phyloP scores from a whole-genome alignment of 2,888 invertebrate genomes.

The Andrena minutula region DNA sequence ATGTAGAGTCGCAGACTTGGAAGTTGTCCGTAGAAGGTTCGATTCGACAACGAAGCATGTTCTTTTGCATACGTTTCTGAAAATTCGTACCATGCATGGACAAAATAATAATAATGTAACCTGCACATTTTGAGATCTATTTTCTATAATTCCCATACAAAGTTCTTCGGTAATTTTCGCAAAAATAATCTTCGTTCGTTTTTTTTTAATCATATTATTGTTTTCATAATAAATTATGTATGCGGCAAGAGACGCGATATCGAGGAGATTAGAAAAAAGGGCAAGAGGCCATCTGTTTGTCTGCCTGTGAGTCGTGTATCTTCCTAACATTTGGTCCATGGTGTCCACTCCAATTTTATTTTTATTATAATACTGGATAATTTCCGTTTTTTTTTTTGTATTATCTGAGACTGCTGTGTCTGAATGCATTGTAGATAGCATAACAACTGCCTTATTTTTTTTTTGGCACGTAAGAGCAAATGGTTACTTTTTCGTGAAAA shows the following conservation, averaged over 20 bases:
- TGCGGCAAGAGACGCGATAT: constrained; percentile 51
- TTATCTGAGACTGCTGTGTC: constrained; percentile 43
- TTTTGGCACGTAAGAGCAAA: constrained; percentile 69
- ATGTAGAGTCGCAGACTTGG: too few relatives aligned
- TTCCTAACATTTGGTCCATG: constrained; percentile 63
- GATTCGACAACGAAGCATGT: too few relatives aligned
- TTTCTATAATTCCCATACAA: constrained; percentile 54
- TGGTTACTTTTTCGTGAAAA: not conserved
- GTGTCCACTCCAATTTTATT: constrained; percentile 64
- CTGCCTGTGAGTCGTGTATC: constrained; percentile 59
- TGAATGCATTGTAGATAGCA: constrained; percentile 56
- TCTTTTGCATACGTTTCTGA: too few relatives aligned
- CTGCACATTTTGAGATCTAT: constrained; percentile 52
- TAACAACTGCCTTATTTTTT: constrained; percentile 71
- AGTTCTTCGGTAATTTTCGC: constrained; percentile 56
- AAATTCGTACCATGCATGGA: too few relatives aligned
- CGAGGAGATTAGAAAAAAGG: constrained; percentile 60
- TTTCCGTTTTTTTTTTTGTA: constrained; percentile 67
- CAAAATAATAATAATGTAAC: too few relatives aligned
- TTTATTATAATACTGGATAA: constrained; percentile 65
- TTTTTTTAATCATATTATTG: constrained; percentile 61
- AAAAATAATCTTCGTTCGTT: constrained; percentile 51
- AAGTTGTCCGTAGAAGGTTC: too few relatives aligned
- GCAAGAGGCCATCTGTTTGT: constrained; percentile 59
- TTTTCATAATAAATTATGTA: constrained; percentile 63